A percentile compares a stretch with the other conserved stretches of the same genome.
phyloP scores from a whole-genome alignment of 2,797 vertebrate species.

The Monodelphis domestica region DNA sequence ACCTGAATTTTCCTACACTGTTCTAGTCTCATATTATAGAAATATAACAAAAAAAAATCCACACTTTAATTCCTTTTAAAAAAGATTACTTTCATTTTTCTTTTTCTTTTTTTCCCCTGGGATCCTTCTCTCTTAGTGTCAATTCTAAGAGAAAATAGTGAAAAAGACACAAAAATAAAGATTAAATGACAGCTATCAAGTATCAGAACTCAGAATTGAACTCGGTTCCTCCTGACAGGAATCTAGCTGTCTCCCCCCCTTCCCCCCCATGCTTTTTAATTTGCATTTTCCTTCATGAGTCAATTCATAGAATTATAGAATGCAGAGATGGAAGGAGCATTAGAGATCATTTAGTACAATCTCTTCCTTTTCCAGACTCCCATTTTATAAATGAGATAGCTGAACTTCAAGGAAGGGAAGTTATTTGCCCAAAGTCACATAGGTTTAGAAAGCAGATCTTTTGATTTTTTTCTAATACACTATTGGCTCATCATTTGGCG shows the following conservation, averaged over 20 bases:
- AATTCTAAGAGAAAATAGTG: too few relatives aligned
- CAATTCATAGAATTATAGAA: constrained; percentile 15
- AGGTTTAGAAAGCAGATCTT: neutral
- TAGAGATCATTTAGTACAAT: constrained; percentile 28
- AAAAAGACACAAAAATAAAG: too few relatives aligned
- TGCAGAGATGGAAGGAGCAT: constrained; percentile 40
- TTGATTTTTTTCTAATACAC: neutral
- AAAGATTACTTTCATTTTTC: neutral
- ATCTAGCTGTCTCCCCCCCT: constrained; percentile 7
- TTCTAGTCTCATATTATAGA: neutral
- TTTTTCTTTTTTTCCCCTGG: too few relatives aligned
- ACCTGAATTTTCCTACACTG: constrained; percentile 12
- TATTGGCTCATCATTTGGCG: neutral
- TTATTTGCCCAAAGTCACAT: constrained; percentile 5
- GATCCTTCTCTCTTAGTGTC: too few relatives aligned
- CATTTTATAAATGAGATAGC: constrained; percentile 52
- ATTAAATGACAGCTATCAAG: too few relatives aligned
- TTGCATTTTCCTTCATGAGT: constrained; percentile 10
- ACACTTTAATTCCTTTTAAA: neutral
- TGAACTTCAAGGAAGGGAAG: constrained; percentile 9
- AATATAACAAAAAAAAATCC: neutral
- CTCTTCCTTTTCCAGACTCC: too few relatives aligned
- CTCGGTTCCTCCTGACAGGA: too few relatives aligned
- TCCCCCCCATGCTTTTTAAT: constrained; percentile 45
- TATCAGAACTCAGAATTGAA: too few relatives aligned